Evolutionary conservation across 2,113 vertebrate genomes (phyloP), one percentile per base, ranked within the genome.

Genomic region (Vanacampus margaritifer): DNA sequence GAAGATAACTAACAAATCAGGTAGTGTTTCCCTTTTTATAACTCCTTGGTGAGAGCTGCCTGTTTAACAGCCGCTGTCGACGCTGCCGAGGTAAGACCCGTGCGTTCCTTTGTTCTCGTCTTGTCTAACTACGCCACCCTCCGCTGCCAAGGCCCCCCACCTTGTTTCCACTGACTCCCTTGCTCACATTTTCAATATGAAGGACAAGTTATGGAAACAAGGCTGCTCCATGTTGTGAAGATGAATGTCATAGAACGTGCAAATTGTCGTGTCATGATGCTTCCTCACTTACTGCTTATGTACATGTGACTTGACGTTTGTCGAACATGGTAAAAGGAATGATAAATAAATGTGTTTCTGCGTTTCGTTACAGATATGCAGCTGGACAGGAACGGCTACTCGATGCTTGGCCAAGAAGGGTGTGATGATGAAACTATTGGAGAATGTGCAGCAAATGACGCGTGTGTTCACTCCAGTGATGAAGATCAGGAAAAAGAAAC

Each of bases 381-480:
- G 64, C 82, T 35, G 17, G 86, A 86, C 50, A 79, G 67, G 43
- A 91, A 91, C 16, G 88, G 87, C 73, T 92, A 89, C 76, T 68
- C 68, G 39, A 73, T 71, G 14, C 84, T 91, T 6, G 66, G 69
- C 46, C 84, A 87, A 37, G 85, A 71, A 19, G 54, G 24, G 13
- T 64, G 36, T 32, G 83, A 88, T 41, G 13, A 69, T 13, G 81
- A 85, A 64, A 53, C 67, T 28, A 46, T 64, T 21, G 68, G 7
- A 46, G 73, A 75, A 19, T 17, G 65, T 69, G 50, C 58, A 35
- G 35, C 54, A 41, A 80, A 73, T 11, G 78, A 86, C 73, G 91
- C 82, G 77, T 98, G 93, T 39, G 90, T 94, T 83, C 96, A 99
- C 82, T 98, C 96, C 85, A 99, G 96, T 0, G 96, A 98, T 46